Evolutionary conservation across 2,113 vertebrate genomes (phyloP), one percentile per base, ranked within the genome.

Genomic region (Bagarius yarrelli): DNA sequence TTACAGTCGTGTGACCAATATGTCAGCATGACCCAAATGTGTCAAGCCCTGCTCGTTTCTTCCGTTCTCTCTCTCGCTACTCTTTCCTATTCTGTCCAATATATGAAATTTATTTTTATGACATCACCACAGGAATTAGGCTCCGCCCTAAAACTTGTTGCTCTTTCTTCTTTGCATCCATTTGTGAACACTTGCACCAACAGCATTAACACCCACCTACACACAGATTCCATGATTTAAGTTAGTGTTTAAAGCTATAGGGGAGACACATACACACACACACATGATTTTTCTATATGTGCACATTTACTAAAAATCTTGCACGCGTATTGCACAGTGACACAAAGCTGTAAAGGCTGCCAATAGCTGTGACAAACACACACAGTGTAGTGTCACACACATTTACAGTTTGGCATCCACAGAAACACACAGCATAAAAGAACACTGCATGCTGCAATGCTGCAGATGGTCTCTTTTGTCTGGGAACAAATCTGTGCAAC

Each of bases 11-110:
- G 87, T 93, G 90, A 87, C 91, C 91, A 91, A 93, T 92, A 91
- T 89, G 89, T 93, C 93, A 88, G 87, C 82, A 83, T 91, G 92
- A 92, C 93, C 93, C 92, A 92, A 93, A 94, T 94, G 91, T 93
- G 93, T 93, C 93, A 93, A 87, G 69, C 83, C 82, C 79, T 85
- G 88, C 86, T 83, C 83, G 40, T 82, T 84, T 81, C 81, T 84
- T 71, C 61, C 76, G 72, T 78, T 79, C 84, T 80, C 85, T 81
- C 75, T 79, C 84, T 83, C 85, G 80, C 67, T 72, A 5, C 71
- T 71, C 32, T 69, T 59, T 63, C 70, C 72, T 67, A 52, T 60
- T 72, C 21, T 53, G 59, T 87, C 36, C 27, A 44, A 83, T 81
- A 84, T 60, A 66, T 70, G 52, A 72, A 79, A 53, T 70, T 15